Percentiles rank a stretch among this genome's conserved stretches.
phyloP scores from a whole-genome alignment of 2,888 invertebrate species.

The Cerastoderma edule region DNA sequence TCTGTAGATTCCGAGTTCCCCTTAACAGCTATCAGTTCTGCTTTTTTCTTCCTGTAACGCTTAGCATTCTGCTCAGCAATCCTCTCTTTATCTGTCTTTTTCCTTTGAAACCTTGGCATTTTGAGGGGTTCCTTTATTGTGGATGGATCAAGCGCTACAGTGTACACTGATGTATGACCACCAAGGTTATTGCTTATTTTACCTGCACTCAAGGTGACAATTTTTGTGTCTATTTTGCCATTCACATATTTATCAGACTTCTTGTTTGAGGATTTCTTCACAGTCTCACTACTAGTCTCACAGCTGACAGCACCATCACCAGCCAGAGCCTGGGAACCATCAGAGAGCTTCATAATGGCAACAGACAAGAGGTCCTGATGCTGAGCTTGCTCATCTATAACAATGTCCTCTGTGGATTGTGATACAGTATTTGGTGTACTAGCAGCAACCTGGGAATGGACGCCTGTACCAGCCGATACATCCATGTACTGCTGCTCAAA shows the following conservation, averaged over 20 bases:
- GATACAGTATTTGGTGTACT: slow-evolving; percentile 27
- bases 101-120: slow-evolving; percentile 43
- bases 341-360: slow-evolving; percentile 53
- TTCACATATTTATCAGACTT: slow-evolving; percentile 30
- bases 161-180: slow-evolving; percentile 53
- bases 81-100: slow-evolving; percentile 45
- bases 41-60: slow-evolving; percentile 44
- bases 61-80: slow-evolving; percentile 46
- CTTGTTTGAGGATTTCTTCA: background rate
- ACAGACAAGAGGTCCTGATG: slow-evolving; percentile 59
- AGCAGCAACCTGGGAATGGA: slow-evolving; percentile 6
- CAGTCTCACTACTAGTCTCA: background rate
- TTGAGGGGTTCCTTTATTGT: slow-evolving; percentile 41
- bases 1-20: background rate
- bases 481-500: slow-evolving; percentile 56
- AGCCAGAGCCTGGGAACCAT: background rate
- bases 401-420: slow-evolving; percentile 12
- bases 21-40: slow-evolving; percentile 24
- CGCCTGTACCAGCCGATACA: slow-evolving; percentile 38
- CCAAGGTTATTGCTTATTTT: slow-evolving; percentile 46
- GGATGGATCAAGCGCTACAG: slow-evolving; percentile 51
- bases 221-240: slow-evolving; percentile 49
- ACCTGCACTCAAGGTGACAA: slow-evolving; percentile 50
- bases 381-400: slow-evolving; percentile 44
- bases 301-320: background rate